Base-by-base conservation (phyloP, 2,797 vertebrate species). In the Danio choprae region DNA sequence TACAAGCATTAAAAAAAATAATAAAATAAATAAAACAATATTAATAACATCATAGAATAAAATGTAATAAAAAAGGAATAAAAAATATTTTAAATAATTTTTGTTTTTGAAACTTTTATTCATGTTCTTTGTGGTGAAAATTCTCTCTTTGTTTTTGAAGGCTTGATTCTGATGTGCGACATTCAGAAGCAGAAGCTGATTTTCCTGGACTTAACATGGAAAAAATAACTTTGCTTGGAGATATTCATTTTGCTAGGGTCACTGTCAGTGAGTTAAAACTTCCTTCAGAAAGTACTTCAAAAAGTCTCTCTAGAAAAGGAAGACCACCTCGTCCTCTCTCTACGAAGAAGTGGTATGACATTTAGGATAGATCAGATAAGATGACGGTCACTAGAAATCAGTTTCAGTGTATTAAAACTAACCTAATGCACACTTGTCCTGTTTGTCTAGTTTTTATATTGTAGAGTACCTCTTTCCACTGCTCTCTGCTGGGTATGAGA, bases 391-490 rank as follows among this genome's bases (percentile, higher is more conserved):
- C 46, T 68, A 36, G 48, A 51, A 12, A 10, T 38, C n/a, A 1
- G 3, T 43, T 43, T 46, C 20, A 8, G 1, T 53, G n/a, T 44
- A 16, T 36, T 40, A 38, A 71, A 15, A 55, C 63, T 0, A 60
- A 80, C 15, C 43, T 0, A 46, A 59, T 40, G 13, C 43, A 11
- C 74, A 6, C 79, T 29, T 81, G 0, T 43, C 29, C 5, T 56
- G 40, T 72, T 77, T 77, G 51, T 41, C 29, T 43, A 99, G 98
- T 85, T 96, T 95, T 3, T 98, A 95, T 90, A 97, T 98, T 89
- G 92, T 99, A 12, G 96, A 99, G 87, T 99, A 94, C 69, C 83
- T 90, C 38, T 96, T 99, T 83, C 97, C 97, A 0, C 81, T 91
- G 81, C 85, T 90, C 70, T 91, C 91, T 48, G 91, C 89, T 81